Conservation (phyloP, 2,797 vertebrate genomes). For the Vespertilio murinus region DNA sequence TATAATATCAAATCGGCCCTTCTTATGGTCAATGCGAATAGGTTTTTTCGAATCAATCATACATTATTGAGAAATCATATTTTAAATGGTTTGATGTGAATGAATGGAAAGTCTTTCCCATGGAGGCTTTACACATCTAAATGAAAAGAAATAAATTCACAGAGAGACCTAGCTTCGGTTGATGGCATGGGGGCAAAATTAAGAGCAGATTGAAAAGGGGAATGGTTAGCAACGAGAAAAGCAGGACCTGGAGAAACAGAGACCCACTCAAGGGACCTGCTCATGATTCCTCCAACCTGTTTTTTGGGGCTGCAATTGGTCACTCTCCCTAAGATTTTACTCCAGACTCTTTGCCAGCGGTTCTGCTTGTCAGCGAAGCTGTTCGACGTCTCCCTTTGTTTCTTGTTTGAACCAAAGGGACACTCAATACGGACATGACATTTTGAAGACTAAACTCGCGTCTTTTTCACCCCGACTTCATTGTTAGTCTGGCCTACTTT, state of each 20-base stretch:
- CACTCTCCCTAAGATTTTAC: neutral
- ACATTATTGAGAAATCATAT: neutral
- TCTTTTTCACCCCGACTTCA: conserved; percentile 34
- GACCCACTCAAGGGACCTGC: neutral
- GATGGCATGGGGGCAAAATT: neutral
- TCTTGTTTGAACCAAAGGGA: conserved; percentile 49
- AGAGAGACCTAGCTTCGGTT: neutral
- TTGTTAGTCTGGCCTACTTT: conserved; percentile 58
- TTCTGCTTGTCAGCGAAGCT: conserved; percentile 13
- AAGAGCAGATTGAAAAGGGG: neutral
- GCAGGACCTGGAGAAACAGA: neutral
- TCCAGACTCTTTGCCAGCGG: neutral
- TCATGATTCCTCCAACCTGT: neutral
- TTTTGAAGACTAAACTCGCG: conserved; percentile 61
- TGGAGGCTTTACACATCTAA: neutral
- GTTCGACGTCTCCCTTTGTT: conserved; percentile 60
- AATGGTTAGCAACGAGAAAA: neutral
- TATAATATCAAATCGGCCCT: conserved; percentile 22
- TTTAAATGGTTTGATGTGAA: conserved; percentile 24
- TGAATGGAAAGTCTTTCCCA: neutral
- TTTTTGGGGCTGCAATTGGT: neutral
- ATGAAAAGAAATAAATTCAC: conserved; percentile 2
- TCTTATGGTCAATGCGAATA: neutral
- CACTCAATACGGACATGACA: conserved; percentile 41
- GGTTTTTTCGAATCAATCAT: conserved; percentile 4